Evolutionary conservation across 2,797 vertebrate genomes (phyloP).

Genomic region (Xenops minutus): DNA sequence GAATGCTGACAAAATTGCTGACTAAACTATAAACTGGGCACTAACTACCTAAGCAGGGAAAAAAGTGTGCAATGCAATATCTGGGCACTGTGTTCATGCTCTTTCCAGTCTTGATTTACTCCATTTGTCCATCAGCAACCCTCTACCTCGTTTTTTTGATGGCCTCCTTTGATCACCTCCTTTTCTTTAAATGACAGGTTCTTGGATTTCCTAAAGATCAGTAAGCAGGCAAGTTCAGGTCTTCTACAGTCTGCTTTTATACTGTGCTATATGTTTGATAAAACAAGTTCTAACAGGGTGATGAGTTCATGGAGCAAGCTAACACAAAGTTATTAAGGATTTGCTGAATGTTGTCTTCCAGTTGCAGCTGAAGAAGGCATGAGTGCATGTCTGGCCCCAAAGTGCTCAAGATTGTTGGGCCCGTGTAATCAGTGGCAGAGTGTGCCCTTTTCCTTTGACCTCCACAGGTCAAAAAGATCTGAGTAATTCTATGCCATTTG

Average conservation of each 20-base stretch:
- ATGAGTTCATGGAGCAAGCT: not conserved
- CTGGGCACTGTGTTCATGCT: not conserved
- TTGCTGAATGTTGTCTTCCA: not conserved
- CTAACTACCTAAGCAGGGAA: not conserved
- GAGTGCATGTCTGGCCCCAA: not conserved
- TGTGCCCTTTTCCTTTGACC: not conserved
- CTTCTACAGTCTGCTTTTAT: not conserved
- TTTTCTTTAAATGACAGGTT: too few species aligned
- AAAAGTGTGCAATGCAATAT: not conserved
- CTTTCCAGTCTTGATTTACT: not conserved
- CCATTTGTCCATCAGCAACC: not conserved
- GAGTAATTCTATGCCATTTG: not conserved
- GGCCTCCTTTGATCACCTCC: not conserved
- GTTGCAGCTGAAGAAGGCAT: not conserved
- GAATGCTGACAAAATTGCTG: not conserved
- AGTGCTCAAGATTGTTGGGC: accelerated
- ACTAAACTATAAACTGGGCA: not conserved
- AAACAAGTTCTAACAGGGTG: not conserved
- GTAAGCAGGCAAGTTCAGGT: too few species aligned
- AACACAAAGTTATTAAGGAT: not conserved
- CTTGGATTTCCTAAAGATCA: too few species aligned
- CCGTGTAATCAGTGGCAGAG: not conserved
- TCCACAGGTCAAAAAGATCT: not conserved
- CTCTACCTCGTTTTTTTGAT: not conserved
- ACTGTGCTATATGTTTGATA: not conserved